These are phyloP conservation scores for Pseudachorutes palmiensis DNA, from an alignment of 1,140 invertebrate genomes.

Conservation along the genomic window DNA sequence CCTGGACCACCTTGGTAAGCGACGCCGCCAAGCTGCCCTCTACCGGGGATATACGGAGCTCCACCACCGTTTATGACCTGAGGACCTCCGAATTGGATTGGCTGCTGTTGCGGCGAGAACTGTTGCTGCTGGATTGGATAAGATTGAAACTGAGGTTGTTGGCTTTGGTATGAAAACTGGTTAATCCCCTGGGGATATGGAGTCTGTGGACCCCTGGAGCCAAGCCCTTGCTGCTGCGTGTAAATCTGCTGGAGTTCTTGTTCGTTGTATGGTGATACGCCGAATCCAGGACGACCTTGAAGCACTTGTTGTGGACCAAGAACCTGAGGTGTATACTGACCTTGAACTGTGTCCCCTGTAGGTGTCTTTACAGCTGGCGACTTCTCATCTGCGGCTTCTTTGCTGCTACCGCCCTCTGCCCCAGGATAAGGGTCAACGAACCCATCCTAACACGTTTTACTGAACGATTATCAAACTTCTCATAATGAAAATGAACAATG, in stretches of 20 bases:
- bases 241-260: constrained; percentile 21
- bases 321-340: constrained; percentile 14
- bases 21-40: not conserved
- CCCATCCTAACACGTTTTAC: constrained; percentile 19
- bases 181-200: constrained; percentile 2
- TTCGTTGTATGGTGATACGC: constrained; percentile 9
- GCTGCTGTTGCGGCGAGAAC: too few species aligned
- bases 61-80: not conserved
- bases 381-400: constrained; percentile 22
- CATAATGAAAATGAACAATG: not conserved
- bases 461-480: not conserved
- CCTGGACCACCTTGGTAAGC: not conserved
- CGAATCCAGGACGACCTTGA: constrained; percentile 10
- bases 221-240: constrained; percentile 16
- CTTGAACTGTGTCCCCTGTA: constrained; percentile 14
- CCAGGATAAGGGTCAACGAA: constrained; percentile 28
- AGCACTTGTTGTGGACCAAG: constrained; percentile 21
- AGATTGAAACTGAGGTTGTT: constrained; percentile 12
- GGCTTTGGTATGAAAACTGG: constrained; percentile 5
- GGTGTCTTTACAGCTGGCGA: constrained; percentile 14
- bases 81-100: not conserved
- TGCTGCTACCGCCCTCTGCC: not conserved
- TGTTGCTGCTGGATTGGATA: constrained; percentile 11
- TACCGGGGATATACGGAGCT: not conserved
- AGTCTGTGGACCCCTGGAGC: constrained; percentile 8